Evolutionary conservation across 2,888 invertebrate species (phyloP).

Genomic region (Lasioglossum marginatum): DNA sequence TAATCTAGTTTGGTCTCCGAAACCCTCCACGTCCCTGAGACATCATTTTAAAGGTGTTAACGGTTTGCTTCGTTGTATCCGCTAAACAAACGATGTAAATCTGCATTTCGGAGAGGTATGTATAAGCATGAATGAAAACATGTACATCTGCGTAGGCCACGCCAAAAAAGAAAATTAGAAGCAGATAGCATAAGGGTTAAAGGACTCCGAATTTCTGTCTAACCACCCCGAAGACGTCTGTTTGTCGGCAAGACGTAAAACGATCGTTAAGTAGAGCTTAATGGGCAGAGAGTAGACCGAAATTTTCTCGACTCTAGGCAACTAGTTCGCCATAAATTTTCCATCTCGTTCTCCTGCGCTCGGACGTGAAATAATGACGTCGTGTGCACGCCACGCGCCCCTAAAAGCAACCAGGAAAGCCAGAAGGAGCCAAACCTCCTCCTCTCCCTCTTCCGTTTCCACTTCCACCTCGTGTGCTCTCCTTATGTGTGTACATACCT

Average conservation of each 20-base stretch:
- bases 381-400: constrained; percentile 77
- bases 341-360: constrained; percentile 29
- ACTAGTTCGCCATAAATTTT: constrained; percentile 70
- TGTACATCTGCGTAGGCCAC: neutral
- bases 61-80: no score
- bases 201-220: neutral
- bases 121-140: neutral
- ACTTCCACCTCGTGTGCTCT: constrained; percentile 30
- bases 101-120: no score
- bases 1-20: no score
- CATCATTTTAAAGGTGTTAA: no score
- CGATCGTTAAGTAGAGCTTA: constrained; percentile 35
- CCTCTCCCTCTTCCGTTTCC: constrained; percentile 60
- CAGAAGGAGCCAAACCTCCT: constrained; percentile 34
- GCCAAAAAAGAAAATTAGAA: neutral
- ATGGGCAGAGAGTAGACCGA: constrained; percentile 19
- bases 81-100: no score
- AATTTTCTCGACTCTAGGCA: constrained; percentile 56
- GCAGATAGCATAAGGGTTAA: neutral
- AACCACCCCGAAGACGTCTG: neutral
- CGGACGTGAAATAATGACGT: constrained; percentile 72
- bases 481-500: neutral
- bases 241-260: neutral
- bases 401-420: constrained; percentile 60
- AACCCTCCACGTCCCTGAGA: no score